Percentiles rank a stretch among this genome's conserved stretches.
Conservation (phyloP, 2,113 vertebrate genomes). For the Argyrosomus japonicus region DNA sequence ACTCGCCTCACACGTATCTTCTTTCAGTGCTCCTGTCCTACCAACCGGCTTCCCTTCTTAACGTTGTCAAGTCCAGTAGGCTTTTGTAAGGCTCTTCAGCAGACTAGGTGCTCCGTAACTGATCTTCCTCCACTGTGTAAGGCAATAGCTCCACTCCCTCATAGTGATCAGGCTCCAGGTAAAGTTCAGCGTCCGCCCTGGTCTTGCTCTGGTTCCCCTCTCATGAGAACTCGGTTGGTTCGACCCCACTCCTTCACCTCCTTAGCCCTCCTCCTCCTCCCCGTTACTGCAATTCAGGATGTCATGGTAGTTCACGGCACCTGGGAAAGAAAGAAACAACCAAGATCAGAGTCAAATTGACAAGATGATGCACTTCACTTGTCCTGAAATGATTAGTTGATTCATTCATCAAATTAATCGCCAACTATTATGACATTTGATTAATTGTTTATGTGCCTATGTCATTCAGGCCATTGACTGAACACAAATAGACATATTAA, state of each 20-base stretch:
- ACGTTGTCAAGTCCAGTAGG: conserved; percentile 57
- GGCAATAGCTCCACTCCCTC: conserved; percentile 26
- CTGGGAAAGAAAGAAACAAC: conserved; percentile 36
- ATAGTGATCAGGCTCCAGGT: conserved; percentile 21
- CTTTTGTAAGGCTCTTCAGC: conserved; percentile 14
- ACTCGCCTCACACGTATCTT: not conserved
- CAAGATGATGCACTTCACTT: not conserved
- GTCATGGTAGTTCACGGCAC: not conserved
- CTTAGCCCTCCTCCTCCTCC: not conserved
- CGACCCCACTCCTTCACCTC: not conserved
- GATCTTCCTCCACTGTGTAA: conserved; percentile 7
- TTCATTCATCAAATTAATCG: not conserved
- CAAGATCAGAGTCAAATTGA: not conserved
- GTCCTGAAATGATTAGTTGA: not conserved
- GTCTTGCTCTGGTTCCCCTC: not conserved
- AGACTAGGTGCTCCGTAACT: not conserved
- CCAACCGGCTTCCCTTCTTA: not conserved
- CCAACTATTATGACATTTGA: not conserved
- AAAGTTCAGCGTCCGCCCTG: not conserved
- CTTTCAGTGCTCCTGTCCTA: not conserved
- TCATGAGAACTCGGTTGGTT: not conserved
- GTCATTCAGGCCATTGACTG: not conserved
- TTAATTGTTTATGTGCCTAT: not conserved
- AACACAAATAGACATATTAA: not conserved
- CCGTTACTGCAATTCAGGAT: not conserved